Evolutionary conservation across 2,888 invertebrate species (phyloP).

Genomic region (Tiliacea citrago): DNA sequence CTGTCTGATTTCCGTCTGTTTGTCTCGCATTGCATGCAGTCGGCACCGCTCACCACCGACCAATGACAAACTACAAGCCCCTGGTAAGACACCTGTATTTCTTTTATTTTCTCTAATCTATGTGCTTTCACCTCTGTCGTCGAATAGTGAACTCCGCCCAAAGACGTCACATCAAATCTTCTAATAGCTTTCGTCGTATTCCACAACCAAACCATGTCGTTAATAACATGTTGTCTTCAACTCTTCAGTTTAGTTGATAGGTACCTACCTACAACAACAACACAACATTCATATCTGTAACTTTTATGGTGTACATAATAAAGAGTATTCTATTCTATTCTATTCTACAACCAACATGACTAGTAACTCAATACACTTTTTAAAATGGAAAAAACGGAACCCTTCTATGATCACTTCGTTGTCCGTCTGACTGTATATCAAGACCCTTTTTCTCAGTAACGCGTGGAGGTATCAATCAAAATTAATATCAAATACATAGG

Average conservation of each 20-base stretch:
- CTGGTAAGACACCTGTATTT: constrained; percentile 79
- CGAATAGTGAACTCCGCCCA: neutral
- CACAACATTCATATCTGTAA: too few species aligned
- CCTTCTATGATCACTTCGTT: too few species aligned
- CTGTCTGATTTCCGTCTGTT: constrained; percentile 75
- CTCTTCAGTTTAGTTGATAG: neutral
- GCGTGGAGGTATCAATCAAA: too few species aligned
- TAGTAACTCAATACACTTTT: neutral
- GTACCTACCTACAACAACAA: too few species aligned
- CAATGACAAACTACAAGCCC: constrained; percentile 88
- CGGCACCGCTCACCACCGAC: constrained; percentile 77
- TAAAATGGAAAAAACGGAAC: too few species aligned
- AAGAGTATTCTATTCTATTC: too few species aligned
- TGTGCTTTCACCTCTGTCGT: constrained; percentile 43
- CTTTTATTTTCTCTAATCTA: constrained; percentile 38
- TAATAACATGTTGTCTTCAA: neutral
- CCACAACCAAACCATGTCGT: neutral
- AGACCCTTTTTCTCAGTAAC: too few species aligned
- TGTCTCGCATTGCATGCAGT: constrained; percentile 86
- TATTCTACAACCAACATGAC: too few species aligned
- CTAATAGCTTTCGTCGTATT: neutral
- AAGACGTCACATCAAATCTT: neutral
- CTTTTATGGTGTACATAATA: too few species aligned
- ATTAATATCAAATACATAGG: too few species aligned
- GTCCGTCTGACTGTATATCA: too few species aligned